phyloP scores from a whole-genome alignment of 2,888 invertebrate species.

The Cantharis rustica region DNA sequence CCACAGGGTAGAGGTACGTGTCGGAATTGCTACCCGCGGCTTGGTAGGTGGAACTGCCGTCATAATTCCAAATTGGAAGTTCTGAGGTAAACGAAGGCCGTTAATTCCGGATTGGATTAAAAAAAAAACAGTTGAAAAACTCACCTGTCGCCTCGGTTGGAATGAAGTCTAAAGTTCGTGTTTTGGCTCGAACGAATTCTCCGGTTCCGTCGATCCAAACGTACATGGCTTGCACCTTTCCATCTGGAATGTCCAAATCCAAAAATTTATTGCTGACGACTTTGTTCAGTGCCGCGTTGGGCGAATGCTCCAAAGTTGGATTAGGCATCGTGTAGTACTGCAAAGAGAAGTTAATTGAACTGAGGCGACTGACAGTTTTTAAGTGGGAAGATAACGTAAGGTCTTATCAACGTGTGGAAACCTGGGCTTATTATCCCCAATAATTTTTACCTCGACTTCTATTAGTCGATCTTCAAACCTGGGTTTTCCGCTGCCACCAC shows the following conservation, averaged over 20 bases:
- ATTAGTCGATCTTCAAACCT: no score
- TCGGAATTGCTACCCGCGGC: slow-evolving; percentile 89
- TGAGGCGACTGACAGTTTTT: neutral
- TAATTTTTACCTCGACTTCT: no score
- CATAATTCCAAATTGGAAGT: slow-evolving; percentile 91
- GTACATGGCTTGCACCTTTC: slow-evolving; percentile 84
- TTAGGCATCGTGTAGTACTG: slow-evolving; percentile 48
- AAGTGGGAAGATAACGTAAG: neutral
- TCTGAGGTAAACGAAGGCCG: slow-evolving; percentile 60
- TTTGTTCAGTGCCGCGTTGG: slow-evolving; percentile 83
- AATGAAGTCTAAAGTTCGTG: slow-evolving; percentile 82
- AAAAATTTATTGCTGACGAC: slow-evolving; percentile 73
- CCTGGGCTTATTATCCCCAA: no score
- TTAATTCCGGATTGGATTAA: neutral
- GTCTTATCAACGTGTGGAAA: neutral
- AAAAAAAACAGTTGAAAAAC: slow-evolving; percentile 34
- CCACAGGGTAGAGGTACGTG: slow-evolving; percentile 89
- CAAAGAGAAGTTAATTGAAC: neutral
- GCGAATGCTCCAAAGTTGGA: slow-evolving; percentile 70
- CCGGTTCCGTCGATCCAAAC: slow-evolving; percentile 95
- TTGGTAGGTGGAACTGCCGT: slow-evolving; percentile 92
- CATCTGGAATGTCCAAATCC: slow-evolving; percentile 76
- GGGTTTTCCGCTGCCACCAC: no score
- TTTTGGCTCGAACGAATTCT: slow-evolving; percentile 85
- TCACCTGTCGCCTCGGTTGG: slow-evolving; percentile 78